Conservation (phyloP, 1,140 invertebrate genomes). For the Neotoxoptera formosana region DNA sequence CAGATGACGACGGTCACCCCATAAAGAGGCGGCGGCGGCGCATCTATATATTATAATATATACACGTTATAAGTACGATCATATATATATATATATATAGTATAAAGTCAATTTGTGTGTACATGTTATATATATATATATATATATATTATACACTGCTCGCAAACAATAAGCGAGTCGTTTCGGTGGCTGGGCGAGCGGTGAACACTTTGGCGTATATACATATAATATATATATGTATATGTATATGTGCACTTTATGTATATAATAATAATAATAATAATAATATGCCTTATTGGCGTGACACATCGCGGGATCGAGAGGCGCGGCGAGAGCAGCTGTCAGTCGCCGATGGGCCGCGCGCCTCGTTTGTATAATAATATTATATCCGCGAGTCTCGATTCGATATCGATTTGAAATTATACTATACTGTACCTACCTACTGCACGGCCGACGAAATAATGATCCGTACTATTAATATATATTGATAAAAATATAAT, state of each 20-base stretch:
- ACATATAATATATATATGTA: background rate
- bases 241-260: background rate
- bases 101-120: background rate
- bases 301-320: slow-evolving; percentile 32
- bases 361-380: background rate
- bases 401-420: background rate
- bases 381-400: background rate
- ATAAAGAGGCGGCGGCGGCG: background rate
- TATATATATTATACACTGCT: background rate
- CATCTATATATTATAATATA: background rate
- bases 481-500: background rate
- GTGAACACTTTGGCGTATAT: background rate
- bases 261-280: background rate
- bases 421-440: background rate
- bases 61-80: background rate
- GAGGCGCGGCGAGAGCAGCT: slow-evolving; percentile 26
- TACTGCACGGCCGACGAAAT: background rate
- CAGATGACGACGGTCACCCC: background rate
- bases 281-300: slow-evolving; percentile 34
- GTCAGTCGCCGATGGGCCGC: background rate
- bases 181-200: background rate
- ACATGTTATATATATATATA: background rate
- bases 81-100: background rate
- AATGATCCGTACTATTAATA: background rate
- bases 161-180: background rate